phyloP scores from a whole-genome alignment of 37 sponge, comb jelly and placozoan genomes.

The Oscarella lobularis region DNA sequence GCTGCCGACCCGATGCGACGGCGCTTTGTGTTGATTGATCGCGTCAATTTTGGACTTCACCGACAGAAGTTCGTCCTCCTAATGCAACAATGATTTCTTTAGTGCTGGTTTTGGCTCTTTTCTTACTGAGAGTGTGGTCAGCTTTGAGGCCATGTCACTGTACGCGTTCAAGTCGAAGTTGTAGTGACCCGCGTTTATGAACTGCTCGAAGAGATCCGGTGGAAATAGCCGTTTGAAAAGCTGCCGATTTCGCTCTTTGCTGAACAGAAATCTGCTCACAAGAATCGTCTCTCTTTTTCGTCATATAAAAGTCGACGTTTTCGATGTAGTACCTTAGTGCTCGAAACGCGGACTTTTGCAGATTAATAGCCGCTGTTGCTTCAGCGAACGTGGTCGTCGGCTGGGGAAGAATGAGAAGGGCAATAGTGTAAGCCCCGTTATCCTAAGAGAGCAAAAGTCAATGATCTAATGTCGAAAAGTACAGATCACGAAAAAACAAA shows the following conservation, averaged over 20 bases:
- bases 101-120: too few species aligned
- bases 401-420: neutral
- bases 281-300: too few species aligned
- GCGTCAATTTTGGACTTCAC: constrained; percentile 21
- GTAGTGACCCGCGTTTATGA: constrained; percentile 81
- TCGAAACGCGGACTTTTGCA: neutral
- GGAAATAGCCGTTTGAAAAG: constrained; percentile 72
- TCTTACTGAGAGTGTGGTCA: constrained; percentile 47
- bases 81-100: too few species aligned
- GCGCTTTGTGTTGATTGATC: constrained; percentile 34
- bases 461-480: neutral
- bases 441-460: neutral
- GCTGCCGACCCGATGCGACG: constrained; percentile 24
- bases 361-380: neutral
- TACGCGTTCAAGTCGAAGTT: constrained; percentile 41
- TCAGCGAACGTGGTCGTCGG: neutral
- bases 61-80: constrained; percentile 35
- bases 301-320: too few species aligned
- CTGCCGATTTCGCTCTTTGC: constrained; percentile 63
- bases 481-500: neutral
- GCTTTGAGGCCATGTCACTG: constrained; percentile 20
- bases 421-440: neutral
- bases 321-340: neutral
- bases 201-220: constrained; percentile 57
- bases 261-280: constrained; percentile 55